Evolutionary conservation across 1,140 invertebrate species (phyloP), one percentile per base, ranked within the genome.

Genomic region (Nasonia longicornis): DNA sequence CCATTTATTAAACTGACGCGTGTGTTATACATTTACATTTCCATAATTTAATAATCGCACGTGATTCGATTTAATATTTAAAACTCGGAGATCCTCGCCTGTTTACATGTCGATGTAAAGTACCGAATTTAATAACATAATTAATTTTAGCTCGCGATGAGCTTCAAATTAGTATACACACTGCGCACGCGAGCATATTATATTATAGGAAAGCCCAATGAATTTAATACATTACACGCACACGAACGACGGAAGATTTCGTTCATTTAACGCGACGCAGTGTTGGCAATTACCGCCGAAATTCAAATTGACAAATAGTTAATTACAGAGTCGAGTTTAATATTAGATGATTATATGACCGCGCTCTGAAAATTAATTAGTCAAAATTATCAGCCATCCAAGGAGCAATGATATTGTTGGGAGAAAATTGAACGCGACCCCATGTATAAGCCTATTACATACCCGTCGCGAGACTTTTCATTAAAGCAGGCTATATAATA

Each of bases 401-500:
- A 22, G 38, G 31, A 22, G 26, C 67, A 69, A 75, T 80, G 20
- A 70, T 70, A 29, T 31, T 29, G 22, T 76, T 64, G 38, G 48
- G 73, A 80, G 73, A 69, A 76, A 69, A 75, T 80, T 63, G 79
- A 76, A 76, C 66, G 16, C 20, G 72, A 76, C 73, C 66, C 63
- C 20, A 14, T 16, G 20, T n/a, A n/a, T 58, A 58, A 42, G 10
- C 38, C 7, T 10, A 10, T 42, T n/a, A n/a, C 3, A 58, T 58
- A n/a, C 16, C 16, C 52, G 72, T 2, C 52, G 72, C 16, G 69
- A 76, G 72, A 76, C 74, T 64, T 77, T 81, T 77, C 77, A 81
- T 81, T 76, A 81, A 81, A 81, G 52, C 52, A 22, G 48, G 22
- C 71, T 35, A 35, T 6, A 35, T 77, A 81, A 81, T 81, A 77